Evolutionary conservation across 2,888 invertebrate species (phyloP).

Genomic region (Zeuzera pyrina): DNA sequence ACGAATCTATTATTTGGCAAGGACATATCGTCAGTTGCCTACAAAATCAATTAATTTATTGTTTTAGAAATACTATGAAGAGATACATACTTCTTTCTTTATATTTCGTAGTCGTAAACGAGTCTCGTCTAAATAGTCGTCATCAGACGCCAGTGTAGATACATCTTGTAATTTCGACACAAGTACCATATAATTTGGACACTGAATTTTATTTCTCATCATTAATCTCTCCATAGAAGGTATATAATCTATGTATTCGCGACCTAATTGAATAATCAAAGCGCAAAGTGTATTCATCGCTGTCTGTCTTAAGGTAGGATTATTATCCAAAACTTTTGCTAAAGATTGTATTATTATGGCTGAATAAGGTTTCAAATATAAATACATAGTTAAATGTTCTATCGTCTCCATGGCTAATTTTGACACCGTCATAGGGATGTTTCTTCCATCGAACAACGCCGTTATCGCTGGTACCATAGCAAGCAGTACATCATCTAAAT

Average conservation of each 20-base stretch:
- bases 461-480: slow-evolving; percentile 96
- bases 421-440: slow-evolving; percentile 84
- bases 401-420: slow-evolving; percentile 87
- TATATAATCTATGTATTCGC: slow-evolving; percentile 93
- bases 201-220: slow-evolving; percentile 84
- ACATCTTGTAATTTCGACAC: slow-evolving; percentile 82
- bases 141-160: slow-evolving; percentile 83
- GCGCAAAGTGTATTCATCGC: slow-evolving; percentile 95
- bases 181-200: slow-evolving; percentile 84
- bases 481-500: slow-evolving; percentile 95
- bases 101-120: slow-evolving; percentile 78
- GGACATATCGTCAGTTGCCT: too few species aligned
- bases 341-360: slow-evolving; percentile 95
- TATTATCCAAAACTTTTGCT: slow-evolving; percentile 87
- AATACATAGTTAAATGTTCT: slow-evolving; percentile 87
- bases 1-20: too few species aligned
- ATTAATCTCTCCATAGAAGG: slow-evolving; percentile 92
- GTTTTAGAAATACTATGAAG: background rate
- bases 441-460: slow-evolving; percentile 88
- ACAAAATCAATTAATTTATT: slow-evolving; percentile 1
- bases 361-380: slow-evolving; percentile 94
- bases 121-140: slow-evolving; percentile 78
- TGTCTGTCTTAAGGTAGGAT: slow-evolving; percentile 81
- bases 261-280: slow-evolving; percentile 89
- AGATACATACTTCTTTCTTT: slow-evolving; percentile 77